Percentiles rank a stretch among this genome's conserved stretches.
Evolutionary conservation across 2,113 vertebrate genomes (phyloP).

Genomic region (Sigmodon hispidus): DNA sequence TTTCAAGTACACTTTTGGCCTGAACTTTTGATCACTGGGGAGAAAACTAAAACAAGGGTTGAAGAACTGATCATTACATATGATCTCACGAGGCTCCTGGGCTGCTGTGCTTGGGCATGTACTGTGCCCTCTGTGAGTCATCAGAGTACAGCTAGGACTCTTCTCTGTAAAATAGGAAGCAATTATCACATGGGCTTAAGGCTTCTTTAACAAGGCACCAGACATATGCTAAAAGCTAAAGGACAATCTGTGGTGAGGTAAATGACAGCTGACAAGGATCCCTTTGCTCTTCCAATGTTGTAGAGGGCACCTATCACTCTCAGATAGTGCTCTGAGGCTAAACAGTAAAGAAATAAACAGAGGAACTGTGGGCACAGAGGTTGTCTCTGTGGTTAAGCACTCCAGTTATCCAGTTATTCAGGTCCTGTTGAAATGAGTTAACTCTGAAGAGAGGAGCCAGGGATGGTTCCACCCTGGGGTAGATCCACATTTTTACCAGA

Average conservation of each 20-base stretch:
- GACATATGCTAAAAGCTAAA: not conserved
- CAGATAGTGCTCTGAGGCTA: not conserved
- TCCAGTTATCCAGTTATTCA: not conserved
- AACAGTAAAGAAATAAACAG: not conserved
- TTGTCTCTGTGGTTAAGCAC: not conserved
- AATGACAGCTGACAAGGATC: not conserved
- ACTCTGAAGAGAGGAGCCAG: not conserved
- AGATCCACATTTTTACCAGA: not conserved
- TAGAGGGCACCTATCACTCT: not conserved
- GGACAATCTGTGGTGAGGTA: not conserved
- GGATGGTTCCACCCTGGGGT: not conserved
- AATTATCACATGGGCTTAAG: not conserved
- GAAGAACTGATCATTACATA: not conserved
- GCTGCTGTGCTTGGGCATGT: not conserved
- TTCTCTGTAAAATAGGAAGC: not conserved
- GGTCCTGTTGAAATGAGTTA: not conserved
- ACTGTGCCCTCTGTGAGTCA: not conserved
- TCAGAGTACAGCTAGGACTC: not conserved
- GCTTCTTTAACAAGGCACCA: not conserved
- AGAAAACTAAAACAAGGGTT: not conserved
- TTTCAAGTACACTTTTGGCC: constrained; percentile 16
- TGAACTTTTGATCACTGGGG: not conserved
- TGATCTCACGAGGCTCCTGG: not conserved
- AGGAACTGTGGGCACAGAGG: not conserved
- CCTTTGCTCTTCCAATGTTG: not conserved